Percentiles rank a stretch among this genome's conserved stretches.
Evolutionary conservation across 2,113 vertebrate genomes (phyloP).

Genomic region (Eubucco bourcierii): DNA sequence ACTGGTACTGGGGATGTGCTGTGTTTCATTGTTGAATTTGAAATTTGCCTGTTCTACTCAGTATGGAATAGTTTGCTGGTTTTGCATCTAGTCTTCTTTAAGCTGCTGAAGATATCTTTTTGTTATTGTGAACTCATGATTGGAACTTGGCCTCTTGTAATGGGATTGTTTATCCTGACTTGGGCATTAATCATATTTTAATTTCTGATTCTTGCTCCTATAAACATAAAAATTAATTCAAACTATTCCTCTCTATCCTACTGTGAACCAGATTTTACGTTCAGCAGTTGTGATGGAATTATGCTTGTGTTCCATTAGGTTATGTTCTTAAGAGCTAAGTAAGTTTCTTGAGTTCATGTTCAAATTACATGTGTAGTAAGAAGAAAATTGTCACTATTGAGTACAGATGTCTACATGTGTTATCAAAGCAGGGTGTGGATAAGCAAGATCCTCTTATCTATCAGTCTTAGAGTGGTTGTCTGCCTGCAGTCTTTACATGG

Average conservation of each 20-base stretch:
- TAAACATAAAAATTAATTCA: not conserved
- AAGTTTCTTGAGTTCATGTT: not conserved
- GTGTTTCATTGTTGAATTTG: not conserved
- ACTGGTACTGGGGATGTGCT: not conserved
- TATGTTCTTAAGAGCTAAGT: not conserved
- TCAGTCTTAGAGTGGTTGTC: not conserved
- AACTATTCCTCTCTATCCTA: not conserved
- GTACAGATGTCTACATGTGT: not conserved
- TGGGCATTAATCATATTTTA: not conserved
- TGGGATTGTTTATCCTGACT: not conserved
- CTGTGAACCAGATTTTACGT: not conserved
- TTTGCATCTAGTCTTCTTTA: not conserved
- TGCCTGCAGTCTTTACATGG: not conserved
- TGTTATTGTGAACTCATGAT: not conserved
- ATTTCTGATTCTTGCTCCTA: not conserved
- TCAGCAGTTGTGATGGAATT: not conserved
- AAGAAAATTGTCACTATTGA: not conserved
- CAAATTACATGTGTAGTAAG: not conserved
- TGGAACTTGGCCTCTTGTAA: not conserved
- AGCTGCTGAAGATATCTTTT: not conserved
- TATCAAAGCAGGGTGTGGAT: not conserved
- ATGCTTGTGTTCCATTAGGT: not conserved
- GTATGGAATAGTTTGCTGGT: not conserved
- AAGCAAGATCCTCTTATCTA: not conserved
- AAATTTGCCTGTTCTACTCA: not conserved